Base-by-base conservation (phyloP, 2,797 vertebrate species). In the Lagorchestes hirsutus region DNA sequence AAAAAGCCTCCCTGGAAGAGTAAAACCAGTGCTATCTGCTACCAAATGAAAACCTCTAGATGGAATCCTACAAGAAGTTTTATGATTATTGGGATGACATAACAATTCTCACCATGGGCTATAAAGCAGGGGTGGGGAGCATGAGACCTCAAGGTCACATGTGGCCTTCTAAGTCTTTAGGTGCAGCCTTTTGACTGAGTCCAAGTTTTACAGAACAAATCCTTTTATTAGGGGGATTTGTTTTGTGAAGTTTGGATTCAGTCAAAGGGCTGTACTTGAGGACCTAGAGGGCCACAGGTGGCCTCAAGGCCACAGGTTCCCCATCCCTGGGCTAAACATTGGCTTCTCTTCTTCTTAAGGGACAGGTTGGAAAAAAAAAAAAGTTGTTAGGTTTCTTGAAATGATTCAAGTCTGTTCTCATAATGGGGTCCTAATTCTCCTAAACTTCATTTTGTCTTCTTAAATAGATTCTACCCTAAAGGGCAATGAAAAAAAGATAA, bases 401-500 rank as follows among this genome's bases (percentile, higher is more conserved):
- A 54, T 28, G 50, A 90, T 90, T 50, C 22, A 22, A 54, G 10
- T 54, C 52, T 52, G 4, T 52, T 52, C 54, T 90, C 46, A n/a
- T 52, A 50, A 90, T 31, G 13, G 9, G 8, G 13, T 54, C 24
- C 12, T 52, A 90, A 90, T 90, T 90, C 28, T 12, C 90, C 54
- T 54, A 29, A 29, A 54, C 4, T 54, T 52, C 28, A 90, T 54
- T 34, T 54, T 24, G 2, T 4, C 3, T 12, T 31, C 27, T 54
- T 90, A 52, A 90, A 90, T 29, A 54, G 28, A 6, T n/a, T n/a
- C 90, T 90, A 16, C 11, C 27, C 10, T 54, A 3, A 74, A 74
- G 27, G 16, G 34, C 22, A 74, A 40, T 74, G 16, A 40, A 40
- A 74, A 74, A 34, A 67, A 31, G 87, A 94, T 93, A 92, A 96